Evolutionary conservation across 2,797 vertebrate genomes (phyloP).

Genomic region (Gymnoscopelus braueri): DNA sequence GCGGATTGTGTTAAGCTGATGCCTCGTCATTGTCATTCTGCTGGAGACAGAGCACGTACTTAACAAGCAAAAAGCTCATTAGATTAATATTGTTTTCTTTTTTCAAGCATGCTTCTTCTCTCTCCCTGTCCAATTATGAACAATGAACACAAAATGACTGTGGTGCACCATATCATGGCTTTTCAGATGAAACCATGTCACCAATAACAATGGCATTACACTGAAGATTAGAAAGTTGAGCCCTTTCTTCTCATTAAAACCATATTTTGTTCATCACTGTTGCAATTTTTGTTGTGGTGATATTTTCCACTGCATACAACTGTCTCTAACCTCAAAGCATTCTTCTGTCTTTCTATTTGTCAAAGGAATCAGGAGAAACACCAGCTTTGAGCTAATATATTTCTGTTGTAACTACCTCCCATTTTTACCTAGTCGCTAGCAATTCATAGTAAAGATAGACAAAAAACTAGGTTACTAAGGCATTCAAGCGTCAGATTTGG

Average conservation of each 20-base stretch:
- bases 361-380: no score
- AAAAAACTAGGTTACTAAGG: no score
- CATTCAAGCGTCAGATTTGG: no score
- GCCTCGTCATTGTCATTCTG: constrained; percentile 76
- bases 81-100: constrained; percentile 75
- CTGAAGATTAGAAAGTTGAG: constrained; percentile 61
- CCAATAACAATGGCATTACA: constrained; percentile 76
- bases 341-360: no score
- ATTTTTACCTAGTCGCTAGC: no score
- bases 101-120: constrained; percentile 41
- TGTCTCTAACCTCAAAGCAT: no score
- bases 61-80: constrained; percentile 79
- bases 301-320: constrained; percentile 33
- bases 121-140: constrained; percentile 64
- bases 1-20: constrained; percentile 59
- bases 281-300: not conserved
- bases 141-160: constrained; percentile 73
- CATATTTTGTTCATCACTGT: constrained; percentile 17
- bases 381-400: no score
- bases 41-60: constrained; percentile 65
- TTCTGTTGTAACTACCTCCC: no score
- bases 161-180: constrained; percentile 67
- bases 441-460: no score
- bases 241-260: constrained; percentile 42
- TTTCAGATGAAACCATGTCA: constrained; percentile 74